phyloP scores from a whole-genome alignment of 64 coral and sea anemone species.

The Stylophora pistillata region DNA sequence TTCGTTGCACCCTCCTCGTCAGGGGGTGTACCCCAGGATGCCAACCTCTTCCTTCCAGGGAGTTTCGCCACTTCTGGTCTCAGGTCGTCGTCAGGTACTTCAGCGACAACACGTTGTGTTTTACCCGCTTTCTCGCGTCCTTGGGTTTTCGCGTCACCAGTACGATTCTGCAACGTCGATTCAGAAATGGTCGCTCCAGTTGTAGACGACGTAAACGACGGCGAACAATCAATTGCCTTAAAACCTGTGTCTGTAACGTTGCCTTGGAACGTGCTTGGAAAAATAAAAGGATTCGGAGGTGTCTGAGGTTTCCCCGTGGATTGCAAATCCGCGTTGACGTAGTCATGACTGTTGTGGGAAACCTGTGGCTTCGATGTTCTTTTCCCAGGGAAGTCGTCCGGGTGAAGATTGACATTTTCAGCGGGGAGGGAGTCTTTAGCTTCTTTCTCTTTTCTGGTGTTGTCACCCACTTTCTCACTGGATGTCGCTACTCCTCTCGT shows the following conservation, averaged over 20 bases:
- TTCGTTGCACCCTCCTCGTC: not conserved
- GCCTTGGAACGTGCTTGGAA: conserved; percentile 13
- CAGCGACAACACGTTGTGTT: not conserved
- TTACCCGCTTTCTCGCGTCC: not conserved
- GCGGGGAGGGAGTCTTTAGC: not conserved
- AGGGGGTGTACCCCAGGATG: conserved; percentile 22
- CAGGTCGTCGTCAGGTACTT: not conserved
- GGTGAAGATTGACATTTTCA: not conserved
- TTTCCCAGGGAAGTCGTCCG: not conserved
- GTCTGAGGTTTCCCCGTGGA: conserved; percentile 6
- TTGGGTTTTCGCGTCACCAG: not conserved
- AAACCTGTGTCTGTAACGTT: not conserved
- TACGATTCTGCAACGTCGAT: not conserved
- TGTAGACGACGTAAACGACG: not conserved
- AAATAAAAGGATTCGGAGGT: conserved; percentile 29
- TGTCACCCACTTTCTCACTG: conserved; percentile 11
- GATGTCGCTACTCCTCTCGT: conserved; percentile 20
- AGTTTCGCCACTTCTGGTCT: conserved; percentile 36
- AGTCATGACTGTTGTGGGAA: not conserved
- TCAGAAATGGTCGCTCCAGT: not conserved
- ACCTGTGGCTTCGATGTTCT: not conserved
- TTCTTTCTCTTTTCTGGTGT: not conserved
- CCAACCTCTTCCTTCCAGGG: conserved; percentile 14
- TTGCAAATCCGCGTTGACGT: conserved; percentile 38
- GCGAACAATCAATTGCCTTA: not conserved